Conservation (phyloP, 2,797 vertebrate species). For the Phrynocephalus guinanensis region DNA sequence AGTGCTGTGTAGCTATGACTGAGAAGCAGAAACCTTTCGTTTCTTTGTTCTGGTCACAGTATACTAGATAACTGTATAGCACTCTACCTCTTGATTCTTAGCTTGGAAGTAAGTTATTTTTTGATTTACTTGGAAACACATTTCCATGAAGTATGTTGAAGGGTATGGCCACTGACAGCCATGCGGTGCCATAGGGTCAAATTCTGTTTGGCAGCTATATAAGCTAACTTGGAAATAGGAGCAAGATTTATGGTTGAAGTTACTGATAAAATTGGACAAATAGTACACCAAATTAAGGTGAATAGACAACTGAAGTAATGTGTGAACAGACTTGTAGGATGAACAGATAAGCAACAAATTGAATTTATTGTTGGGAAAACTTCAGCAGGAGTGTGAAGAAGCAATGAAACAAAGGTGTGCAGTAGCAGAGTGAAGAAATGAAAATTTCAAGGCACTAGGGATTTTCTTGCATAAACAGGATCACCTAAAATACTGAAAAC, state of each 20-base stretch:
- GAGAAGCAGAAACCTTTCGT: not conserved
- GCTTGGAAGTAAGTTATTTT: not conserved
- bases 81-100: not conserved
- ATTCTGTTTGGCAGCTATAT: slow-evolving; percentile 26
- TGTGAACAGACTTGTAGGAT: slow-evolving; percentile 28
- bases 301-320: slow-evolving; percentile 29
- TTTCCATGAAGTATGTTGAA: not conserved
- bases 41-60: not conserved
- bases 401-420: slow-evolving; percentile 21
- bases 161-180: not conserved
- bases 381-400: slow-evolving; percentile 13
- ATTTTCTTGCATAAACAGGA: slow-evolving; percentile 10
- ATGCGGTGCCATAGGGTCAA: slow-evolving; percentile 13
- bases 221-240: slow-evolving; percentile 37
- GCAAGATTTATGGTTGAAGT: slow-evolving; percentile 39
- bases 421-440: slow-evolving; percentile 12
- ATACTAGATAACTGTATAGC: not conserved
- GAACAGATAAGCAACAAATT: slow-evolving; percentile 40
- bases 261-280: slow-evolving; percentile 43
- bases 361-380: slow-evolving; percentile 20
- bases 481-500: not conserved
- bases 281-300: slow-evolving; percentile 30
- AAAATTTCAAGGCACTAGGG: not conserved
- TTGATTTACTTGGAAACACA: slow-evolving; percentile 18
- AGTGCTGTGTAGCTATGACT: not conserved